Percentiles rank a stretch among this genome's conserved stretches.
phyloP scores from a whole-genome alignment of 2,888 invertebrate genomes.

The Elegia similella region DNA sequence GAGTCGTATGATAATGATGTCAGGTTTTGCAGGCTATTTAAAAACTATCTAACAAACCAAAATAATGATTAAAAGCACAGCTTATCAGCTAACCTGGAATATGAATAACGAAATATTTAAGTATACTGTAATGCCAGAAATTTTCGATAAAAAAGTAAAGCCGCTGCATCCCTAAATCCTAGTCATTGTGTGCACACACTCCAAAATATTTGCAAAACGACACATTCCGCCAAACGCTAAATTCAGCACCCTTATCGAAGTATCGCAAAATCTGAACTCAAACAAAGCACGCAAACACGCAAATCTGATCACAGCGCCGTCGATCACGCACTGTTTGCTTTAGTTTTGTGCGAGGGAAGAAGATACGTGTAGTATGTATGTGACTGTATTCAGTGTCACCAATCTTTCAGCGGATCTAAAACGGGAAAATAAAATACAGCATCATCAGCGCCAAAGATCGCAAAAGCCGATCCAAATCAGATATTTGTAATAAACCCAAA shows the following conservation, averaged over 20 bases:
- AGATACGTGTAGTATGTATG: slow-evolving; percentile 18
- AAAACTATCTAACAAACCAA: too few species aligned
- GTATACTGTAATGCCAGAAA: neutral
- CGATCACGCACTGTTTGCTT: slow-evolving; percentile 59
- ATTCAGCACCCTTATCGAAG: slow-evolving; percentile 9
- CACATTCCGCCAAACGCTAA: slow-evolving; percentile 1
- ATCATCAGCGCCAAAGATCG: too few species aligned
- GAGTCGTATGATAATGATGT: too few species aligned
- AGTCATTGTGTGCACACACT: neutral
- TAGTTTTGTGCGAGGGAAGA: slow-evolving; percentile 17
- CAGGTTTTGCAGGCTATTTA: too few species aligned
- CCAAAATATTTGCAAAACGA: slow-evolving; percentile 5
- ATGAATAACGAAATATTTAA: too few species aligned
- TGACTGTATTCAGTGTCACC: neutral
- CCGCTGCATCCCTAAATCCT: neutral
- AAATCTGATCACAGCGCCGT: slow-evolving; percentile 36
- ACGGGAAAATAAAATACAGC: too few species aligned
- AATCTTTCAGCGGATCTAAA: neutral
- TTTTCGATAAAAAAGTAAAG: neutral
- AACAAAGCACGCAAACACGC: slow-evolving; percentile 28
- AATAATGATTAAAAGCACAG: too few species aligned
- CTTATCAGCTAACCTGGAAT: too few species aligned
- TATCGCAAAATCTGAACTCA: slow-evolving; percentile 21
- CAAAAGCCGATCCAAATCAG: too few species aligned
- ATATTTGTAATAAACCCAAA: too few species aligned